These are phyloP conservation scores for Drosophila triauraria DNA, from an alignment of 1,140 invertebrate genomes.

Conservation along the genomic window DNA sequence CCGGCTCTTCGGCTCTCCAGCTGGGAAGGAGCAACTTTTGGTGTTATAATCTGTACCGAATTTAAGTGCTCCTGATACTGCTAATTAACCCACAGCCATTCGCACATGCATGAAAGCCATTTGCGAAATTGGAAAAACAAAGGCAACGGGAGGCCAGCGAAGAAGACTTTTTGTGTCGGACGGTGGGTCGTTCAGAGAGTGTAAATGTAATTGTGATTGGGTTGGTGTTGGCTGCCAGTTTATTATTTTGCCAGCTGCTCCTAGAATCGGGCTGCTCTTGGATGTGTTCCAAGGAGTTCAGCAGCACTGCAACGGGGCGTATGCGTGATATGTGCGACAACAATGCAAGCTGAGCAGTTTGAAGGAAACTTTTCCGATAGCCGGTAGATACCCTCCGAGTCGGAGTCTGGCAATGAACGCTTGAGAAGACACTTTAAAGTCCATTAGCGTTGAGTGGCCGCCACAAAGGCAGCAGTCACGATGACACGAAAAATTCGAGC, in stretches of 20 bases:
- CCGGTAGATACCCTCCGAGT: slow-evolving; percentile 21
- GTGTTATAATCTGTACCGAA: slow-evolving; percentile 71
- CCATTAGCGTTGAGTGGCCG: slow-evolving; percentile 76
- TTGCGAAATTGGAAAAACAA: slow-evolving; percentile 69
- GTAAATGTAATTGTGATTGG: slow-evolving; percentile 54
- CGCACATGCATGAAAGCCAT: slow-evolving; percentile 61
- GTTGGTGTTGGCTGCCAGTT: slow-evolving; percentile 50
- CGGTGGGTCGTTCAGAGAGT: slow-evolving; percentile 15
- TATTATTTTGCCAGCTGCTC: slow-evolving; percentile 58
- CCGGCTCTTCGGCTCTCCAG: not conserved
- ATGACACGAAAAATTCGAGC: slow-evolving; percentile 19
- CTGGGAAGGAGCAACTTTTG: slow-evolving; percentile 58
- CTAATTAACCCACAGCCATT: slow-evolving; percentile 73
- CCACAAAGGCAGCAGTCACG: slow-evolving; percentile 41
- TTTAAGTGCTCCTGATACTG: slow-evolving; percentile 79
- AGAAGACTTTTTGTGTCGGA: slow-evolving; percentile 36
- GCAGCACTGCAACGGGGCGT: slow-evolving; percentile 61
- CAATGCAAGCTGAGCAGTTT: slow-evolving; percentile 49
- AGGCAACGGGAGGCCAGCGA: slow-evolving; percentile 40
- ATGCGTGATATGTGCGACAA: slow-evolving; percentile 64
- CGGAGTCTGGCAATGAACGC: slow-evolving; percentile 57
- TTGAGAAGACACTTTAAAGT: slow-evolving; percentile 81
- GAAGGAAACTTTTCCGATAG: slow-evolving; percentile 37
- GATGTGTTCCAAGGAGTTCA: slow-evolving; percentile 36
- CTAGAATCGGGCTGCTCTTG: slow-evolving; percentile 23